Percentiles rank a stretch among this genome's conserved stretches.
phyloP scores from a whole-genome alignment of 2,888 invertebrate genomes.

The Drosophila stalkeri region DNA sequence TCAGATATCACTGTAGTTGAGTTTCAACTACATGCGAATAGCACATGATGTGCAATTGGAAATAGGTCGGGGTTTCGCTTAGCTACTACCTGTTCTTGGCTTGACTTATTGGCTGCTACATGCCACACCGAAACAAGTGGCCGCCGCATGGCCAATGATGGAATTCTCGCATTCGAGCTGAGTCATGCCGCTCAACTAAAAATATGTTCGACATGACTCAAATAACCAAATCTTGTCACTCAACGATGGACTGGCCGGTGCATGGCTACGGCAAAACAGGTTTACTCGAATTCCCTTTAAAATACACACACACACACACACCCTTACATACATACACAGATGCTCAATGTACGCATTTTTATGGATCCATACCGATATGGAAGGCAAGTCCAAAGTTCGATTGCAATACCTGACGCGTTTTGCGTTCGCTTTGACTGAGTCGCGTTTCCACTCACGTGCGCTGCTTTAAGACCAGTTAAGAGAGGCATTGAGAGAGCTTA shows the following conservation, averaged over 20 bases:
- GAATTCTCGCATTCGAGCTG: constrained; percentile 43
- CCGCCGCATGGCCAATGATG: constrained; percentile 39
- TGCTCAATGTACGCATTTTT: constrained; percentile 19
- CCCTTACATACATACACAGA: constrained; percentile 20
- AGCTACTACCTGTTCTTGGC: not conserved
- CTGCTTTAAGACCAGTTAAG: constrained; percentile 26
- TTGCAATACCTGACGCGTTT: constrained; percentile 42
- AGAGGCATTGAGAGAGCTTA: constrained; percentile 2
- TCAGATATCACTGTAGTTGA: constrained; percentile 5
- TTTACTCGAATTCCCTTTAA: constrained; percentile 59
- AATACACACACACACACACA: constrained; percentile 25
- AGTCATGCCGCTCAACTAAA: constrained; percentile 51
- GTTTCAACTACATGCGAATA: constrained; percentile 29
- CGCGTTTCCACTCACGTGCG: constrained; percentile 62
- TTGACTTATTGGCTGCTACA: constrained; percentile 8
- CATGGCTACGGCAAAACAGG: constrained; percentile 56
- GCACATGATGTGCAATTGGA: constrained; percentile 30
- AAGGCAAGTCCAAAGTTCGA: constrained; percentile 60
- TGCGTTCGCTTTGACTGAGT: constrained; percentile 33
- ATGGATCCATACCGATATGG: constrained; percentile 37
- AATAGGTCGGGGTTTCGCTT: constrained; percentile 26
- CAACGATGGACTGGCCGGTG: constrained; percentile 23
- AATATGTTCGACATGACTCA: constrained; percentile 48
- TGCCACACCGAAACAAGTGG: constrained; percentile 42
- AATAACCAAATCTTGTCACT: constrained; percentile 31